Evolutionary conservation across 2,888 invertebrate genomes (phyloP).

Genomic region (Hemaris fuciformis): DNA sequence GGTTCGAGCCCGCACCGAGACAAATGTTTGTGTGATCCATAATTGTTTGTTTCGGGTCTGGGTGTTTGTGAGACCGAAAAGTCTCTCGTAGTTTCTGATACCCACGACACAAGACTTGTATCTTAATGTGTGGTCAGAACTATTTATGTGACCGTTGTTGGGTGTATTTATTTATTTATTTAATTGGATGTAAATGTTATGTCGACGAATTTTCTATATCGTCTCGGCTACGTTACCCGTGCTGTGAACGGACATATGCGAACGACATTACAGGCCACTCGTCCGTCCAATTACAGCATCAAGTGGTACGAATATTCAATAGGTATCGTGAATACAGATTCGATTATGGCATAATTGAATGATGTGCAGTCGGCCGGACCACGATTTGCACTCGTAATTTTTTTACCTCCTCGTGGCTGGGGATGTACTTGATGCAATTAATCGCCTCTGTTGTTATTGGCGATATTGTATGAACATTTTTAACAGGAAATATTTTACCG

Average conservation of each 20-base stretch:
- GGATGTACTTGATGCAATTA: not conserved
- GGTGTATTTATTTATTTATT: no score
- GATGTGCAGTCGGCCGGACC: conserved; percentile 2
- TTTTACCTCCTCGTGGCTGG: not conserved
- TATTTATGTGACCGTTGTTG: no score
- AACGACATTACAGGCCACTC: conserved; percentile 35
- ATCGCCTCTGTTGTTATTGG: not conserved
- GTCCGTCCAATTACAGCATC: conserved; percentile 63
- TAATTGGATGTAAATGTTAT: no score
- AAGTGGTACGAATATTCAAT: conserved; percentile 69
- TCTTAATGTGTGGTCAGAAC: no score
- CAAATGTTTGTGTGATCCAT: no score
- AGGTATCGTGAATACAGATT: conserved; percentile 57
- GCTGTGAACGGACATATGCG: conserved; percentile 36
- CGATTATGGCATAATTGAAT: conserved; percentile 55
- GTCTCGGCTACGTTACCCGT: not conserved
- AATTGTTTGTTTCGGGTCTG: no score
- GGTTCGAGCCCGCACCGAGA: no score
- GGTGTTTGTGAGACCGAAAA: no score
- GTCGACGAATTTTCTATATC: no score
- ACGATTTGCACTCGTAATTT: not conserved
- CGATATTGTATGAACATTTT: not conserved
- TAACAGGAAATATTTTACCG: not conserved
- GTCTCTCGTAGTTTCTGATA: no score
- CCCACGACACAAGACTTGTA: no score